A percentile compares a stretch with the other conserved stretches of the same genome.
phyloP scores from a whole-genome alignment of 2,113 vertebrate genomes.

The Hoplias malabaricus region DNA sequence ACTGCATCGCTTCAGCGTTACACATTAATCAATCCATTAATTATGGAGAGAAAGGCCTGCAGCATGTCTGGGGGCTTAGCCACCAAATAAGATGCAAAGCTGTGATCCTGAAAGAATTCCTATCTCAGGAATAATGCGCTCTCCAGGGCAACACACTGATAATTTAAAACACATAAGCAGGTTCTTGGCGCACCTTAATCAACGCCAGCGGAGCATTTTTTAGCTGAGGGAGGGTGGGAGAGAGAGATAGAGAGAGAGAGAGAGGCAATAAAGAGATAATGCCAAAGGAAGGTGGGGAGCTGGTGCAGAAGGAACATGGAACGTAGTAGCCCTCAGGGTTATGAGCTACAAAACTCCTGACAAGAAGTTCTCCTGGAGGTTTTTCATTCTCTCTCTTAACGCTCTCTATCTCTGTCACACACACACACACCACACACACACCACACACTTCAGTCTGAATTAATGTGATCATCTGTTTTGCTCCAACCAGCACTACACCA shows the following conservation, averaged over 20 bases:
- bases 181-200: conserved; percentile 78
- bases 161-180: conserved; percentile 82
- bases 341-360: conserved; percentile 77
- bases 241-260: too few species aligned
- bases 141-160: conserved; percentile 73
- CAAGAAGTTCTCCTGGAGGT: conserved; percentile 70
- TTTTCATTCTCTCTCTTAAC: background rate
- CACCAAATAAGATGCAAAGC: conserved; percentile 79
- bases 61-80: conserved; percentile 71
- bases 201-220: conserved; percentile 72
- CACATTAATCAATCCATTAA: conserved; percentile 75
- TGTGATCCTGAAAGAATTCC: conserved; percentile 79
- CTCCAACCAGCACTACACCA: background rate
- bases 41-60: conserved; percentile 70
- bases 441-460: background rate
- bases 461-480: background rate
- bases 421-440: background rate
- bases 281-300: conserved; percentile 72
- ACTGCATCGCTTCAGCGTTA: conserved; percentile 67
- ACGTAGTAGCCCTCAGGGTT: conserved; percentile 69
- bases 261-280: conserved; percentile 74
- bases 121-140: conserved; percentile 74
- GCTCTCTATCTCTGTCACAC: background rate
- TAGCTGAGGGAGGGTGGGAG: conserved; percentile 64
- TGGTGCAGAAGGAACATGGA: conserved; percentile 70